A percentile compares a stretch with the other conserved stretches of the same genome.
Conservation (phyloP, 2,113 vertebrate genomes). For the Erpornis zantholeuca region DNA sequence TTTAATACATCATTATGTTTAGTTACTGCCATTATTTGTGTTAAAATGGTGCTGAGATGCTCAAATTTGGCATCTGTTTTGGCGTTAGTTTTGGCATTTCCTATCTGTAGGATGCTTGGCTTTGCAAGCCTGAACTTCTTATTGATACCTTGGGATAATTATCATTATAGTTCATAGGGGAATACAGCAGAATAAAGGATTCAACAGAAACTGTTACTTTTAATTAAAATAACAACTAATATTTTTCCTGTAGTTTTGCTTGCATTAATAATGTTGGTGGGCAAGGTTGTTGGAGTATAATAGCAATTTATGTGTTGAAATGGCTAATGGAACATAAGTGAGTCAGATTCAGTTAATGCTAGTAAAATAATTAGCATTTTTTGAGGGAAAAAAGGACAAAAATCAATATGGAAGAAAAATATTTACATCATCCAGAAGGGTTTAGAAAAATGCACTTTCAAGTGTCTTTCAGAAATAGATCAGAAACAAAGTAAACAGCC, state of each 20-base stretch:
- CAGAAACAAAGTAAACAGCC: slow-evolving; percentile 1
- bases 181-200: background rate
- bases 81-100: background rate
- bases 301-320: background rate
- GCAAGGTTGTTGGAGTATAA: background rate
- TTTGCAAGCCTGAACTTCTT: background rate
- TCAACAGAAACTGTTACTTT: background rate
- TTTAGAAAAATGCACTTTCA: slow-evolving; percentile 31
- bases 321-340: slow-evolving; percentile 20
- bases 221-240: slow-evolving; percentile 3
- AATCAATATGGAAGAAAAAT: slow-evolving; percentile 46
- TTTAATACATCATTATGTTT: background rate
- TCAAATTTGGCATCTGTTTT: background rate
- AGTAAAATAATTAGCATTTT: slow-evolving; percentile 54
- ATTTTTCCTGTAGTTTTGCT: background rate
- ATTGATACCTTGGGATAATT: background rate
- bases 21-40: background rate
- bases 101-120: background rate
- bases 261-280: background rate
- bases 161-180: background rate
- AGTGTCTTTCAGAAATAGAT: slow-evolving; percentile 18
- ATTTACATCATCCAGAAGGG: background rate
- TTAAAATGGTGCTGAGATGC: background rate
- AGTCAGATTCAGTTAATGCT: slow-evolving; percentile 3
- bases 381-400: slow-evolving; percentile 32